Evolutionary conservation across 1,140 invertebrate genomes (phyloP).

Genomic region (Euborellia annulipes): DNA sequence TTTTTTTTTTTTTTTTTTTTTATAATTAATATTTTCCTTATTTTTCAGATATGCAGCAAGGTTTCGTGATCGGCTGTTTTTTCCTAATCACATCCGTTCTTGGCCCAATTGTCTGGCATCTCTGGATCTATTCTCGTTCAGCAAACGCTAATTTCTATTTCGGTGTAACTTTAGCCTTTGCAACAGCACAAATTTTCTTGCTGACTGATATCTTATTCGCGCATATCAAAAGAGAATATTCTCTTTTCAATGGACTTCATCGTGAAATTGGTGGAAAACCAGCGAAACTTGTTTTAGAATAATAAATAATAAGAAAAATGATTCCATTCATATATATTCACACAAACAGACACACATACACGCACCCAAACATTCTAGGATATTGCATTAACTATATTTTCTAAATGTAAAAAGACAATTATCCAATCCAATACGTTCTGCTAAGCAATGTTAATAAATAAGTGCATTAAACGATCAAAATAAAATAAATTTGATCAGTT

Average conservation of each 20-base stretch:
- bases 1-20: no score
- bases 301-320: slow-evolving; percentile 10
- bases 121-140: slow-evolving; percentile 96
- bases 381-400: no score
- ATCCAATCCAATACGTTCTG: no score
- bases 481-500: no score
- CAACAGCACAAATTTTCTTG: slow-evolving; percentile 88
- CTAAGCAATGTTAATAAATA: no score
- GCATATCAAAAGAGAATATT: slow-evolving; percentile 81
- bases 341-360: no score
- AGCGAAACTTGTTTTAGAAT: slow-evolving; percentile 36
- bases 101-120: slow-evolving; percentile 88
- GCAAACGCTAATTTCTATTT: slow-evolving; percentile 99
- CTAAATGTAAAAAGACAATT: no score
- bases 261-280: slow-evolving; percentile 40
- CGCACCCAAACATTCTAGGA: no score
- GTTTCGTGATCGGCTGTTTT: slow-evolving; percentile 78
- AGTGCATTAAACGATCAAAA: no score
- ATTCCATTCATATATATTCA: background rate
- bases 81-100: slow-evolving; percentile 76
- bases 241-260: slow-evolving; percentile 57
- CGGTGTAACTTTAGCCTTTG: slow-evolving; percentile 89
- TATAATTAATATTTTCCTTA: slow-evolving; percentile 12
- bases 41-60: slow-evolving; percentile 71
- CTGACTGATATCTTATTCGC: slow-evolving; percentile 90